phyloP scores from a whole-genome alignment of 2,797 vertebrate genomes.

The Xiphophorus birchmanni region DNA sequence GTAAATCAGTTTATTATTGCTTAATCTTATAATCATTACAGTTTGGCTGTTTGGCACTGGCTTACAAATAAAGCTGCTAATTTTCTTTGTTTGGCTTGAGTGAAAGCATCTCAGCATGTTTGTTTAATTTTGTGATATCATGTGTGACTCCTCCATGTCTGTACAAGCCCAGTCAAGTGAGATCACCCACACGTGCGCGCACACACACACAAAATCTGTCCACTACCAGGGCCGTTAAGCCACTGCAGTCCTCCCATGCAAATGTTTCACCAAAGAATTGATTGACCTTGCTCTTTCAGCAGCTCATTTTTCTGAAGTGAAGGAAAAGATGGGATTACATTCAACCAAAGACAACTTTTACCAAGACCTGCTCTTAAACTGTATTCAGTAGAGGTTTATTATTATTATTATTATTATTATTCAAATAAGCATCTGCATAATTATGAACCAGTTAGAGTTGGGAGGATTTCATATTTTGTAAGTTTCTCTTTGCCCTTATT shows the following conservation, averaged over 20 bases:
- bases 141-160: conserved; percentile 28
- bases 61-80: conserved; percentile 4
- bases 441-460: neutral
- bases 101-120: neutral
- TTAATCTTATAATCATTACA: neutral
- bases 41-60: neutral
- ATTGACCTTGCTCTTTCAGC: conserved; percentile 71
- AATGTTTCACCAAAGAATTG: conserved; percentile 68
- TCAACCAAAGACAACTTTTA: conserved; percentile 49
- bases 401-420: neutral
- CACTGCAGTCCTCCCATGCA: conserved; percentile 61
- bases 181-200: neutral
- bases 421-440: neutral
- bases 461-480: neutral
- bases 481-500: neutral
- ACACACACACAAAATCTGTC: neutral
- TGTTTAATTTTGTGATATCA: conserved; percentile 16
- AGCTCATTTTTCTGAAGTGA: conserved; percentile 76
- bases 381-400: conserved; percentile 8
- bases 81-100: neutral
- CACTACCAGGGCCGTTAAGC: conserved; percentile 42
- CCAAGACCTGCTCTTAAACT: conserved; percentile 49
- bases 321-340: conserved; percentile 59
- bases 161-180: neutral
- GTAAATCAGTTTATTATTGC: neutral